A percentile compares a stretch with the other conserved stretches of the same genome.
Evolutionary conservation across 2,797 vertebrate species (phyloP).

Genomic region (Xiphophorus birchmanni): DNA sequence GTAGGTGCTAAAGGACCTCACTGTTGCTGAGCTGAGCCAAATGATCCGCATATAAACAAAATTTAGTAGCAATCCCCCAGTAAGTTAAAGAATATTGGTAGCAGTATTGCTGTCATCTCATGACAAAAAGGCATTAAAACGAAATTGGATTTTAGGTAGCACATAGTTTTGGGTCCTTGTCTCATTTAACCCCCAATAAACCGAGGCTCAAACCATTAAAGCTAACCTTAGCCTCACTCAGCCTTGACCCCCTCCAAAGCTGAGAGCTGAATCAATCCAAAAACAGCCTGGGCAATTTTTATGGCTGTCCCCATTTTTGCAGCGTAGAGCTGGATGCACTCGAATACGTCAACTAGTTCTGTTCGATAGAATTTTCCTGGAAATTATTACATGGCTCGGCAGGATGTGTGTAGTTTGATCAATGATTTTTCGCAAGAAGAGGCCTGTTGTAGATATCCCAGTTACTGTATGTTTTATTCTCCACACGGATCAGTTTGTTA

Average conservation of each 20-base stretch:
- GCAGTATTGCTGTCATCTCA: background rate
- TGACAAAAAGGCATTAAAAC: background rate
- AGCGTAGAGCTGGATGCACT: background rate
- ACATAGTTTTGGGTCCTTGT: background rate
- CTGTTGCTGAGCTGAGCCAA: background rate
- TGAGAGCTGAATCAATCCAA: background rate
- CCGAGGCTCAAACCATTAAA: constrained; percentile 3
- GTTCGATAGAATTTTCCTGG: background rate
- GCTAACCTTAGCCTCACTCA: background rate
- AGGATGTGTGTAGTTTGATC: background rate
- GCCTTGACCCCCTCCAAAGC: background rate
- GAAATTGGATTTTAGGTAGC: background rate
- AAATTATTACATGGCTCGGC: background rate
- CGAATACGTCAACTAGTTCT: background rate
- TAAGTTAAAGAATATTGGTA: background rate
- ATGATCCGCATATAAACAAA: background rate
- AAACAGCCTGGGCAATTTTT: background rate
- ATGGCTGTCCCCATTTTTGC: background rate
- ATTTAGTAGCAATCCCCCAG: background rate
- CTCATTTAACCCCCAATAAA: background rate
- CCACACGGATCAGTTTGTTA: background rate
- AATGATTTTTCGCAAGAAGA: background rate
- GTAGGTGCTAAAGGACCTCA: background rate
- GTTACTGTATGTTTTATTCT: background rate
- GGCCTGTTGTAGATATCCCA: background rate